Evolutionary conservation across 2,797 vertebrate genomes (phyloP), one percentile per base, ranked within the genome.

Genomic region (Alexandromys oeconomus): DNA sequence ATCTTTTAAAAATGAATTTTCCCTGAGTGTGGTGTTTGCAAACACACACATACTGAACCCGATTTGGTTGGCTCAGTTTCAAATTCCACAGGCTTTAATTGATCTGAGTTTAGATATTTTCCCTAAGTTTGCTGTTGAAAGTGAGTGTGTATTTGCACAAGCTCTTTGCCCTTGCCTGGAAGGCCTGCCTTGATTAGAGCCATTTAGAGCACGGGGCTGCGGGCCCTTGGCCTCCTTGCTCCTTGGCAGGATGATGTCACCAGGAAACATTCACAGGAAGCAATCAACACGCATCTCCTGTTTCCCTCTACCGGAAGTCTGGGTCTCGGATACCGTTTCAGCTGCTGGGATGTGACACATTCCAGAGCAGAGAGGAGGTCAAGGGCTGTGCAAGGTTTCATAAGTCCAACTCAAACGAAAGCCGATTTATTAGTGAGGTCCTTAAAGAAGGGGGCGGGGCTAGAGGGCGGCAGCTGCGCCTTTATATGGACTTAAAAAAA

Each of bases 241-340:
- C 92, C 63, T 89, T 92, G 37, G 57, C 37, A 48, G 77, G 78
- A 89, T 96, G 87, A 34, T 74, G 23, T 31, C 67, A 92, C 86
- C 73, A 69, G 67, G 92, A 95, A 97, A 78, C 89, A 76, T 78
- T 85, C 54, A 31, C 51, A 19, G 51, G 78, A 92, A 96, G 94
- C 61, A 1, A 9, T 82, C 96, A 69, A 63, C 69, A 48, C 54
- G 31, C 59, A 13, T 93, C 88, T 85, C 92, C 96, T 65, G 3
- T 95, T 97, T 96, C 79, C 80, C 78, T 65, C 84, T 69, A 31
- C 91, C 90, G 93, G 96, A 92, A 98, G 95, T 87, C n/a, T 96
- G 89, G 78, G 54, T 8, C 63, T 74, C 78, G 87, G 96, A 9
- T 85, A 40, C 0, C 13, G 10, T 97, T 97, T 97, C 97, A 76